phyloP scores from a whole-genome alignment of 2,888 invertebrate genomes.

The Melanostoma scalare region DNA sequence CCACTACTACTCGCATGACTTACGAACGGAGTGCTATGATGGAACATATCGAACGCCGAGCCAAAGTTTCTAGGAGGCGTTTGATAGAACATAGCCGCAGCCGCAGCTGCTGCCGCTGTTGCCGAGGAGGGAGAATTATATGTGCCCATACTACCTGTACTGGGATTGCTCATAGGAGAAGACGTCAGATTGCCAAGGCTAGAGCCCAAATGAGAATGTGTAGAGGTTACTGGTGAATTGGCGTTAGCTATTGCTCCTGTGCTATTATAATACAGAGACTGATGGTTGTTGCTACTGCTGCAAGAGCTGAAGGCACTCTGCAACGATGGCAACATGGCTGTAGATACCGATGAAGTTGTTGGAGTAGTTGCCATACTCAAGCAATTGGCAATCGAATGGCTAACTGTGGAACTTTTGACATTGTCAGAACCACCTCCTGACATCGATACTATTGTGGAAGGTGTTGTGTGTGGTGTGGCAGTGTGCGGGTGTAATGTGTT shows the following conservation, averaged over 20 bases:
- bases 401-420: constrained; percentile 53
- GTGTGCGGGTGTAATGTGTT: constrained; percentile 42
- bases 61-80: constrained; percentile 81
- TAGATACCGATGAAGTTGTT: constrained; percentile 48
- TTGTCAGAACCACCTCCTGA: constrained; percentile 31
- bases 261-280: constrained; percentile 73
- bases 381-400: constrained; percentile 63
- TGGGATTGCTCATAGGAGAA: constrained; percentile 79
- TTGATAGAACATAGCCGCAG: constrained; percentile 80
- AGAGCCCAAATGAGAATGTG: constrained; percentile 78
- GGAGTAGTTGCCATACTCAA: constrained; percentile 56
- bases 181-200: constrained; percentile 77
- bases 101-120: constrained; percentile 78
- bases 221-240: constrained; percentile 64
- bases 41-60: constrained; percentile 82
- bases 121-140: constrained; percentile 75
- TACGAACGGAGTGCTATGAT: constrained; percentile 82
- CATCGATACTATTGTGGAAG: constrained; percentile 55
- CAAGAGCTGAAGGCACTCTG: constrained; percentile 80
- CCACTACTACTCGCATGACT: constrained; percentile 78
- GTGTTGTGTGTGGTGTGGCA: constrained; percentile 69
- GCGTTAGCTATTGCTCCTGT: constrained; percentile 77
- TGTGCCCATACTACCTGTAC: constrained; percentile 76
- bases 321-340: constrained; percentile 78
- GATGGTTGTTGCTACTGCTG: constrained; percentile 70